Evolutionary conservation across 2,888 invertebrate species (phyloP).

Genomic region (Periphyllus acericola): DNA sequence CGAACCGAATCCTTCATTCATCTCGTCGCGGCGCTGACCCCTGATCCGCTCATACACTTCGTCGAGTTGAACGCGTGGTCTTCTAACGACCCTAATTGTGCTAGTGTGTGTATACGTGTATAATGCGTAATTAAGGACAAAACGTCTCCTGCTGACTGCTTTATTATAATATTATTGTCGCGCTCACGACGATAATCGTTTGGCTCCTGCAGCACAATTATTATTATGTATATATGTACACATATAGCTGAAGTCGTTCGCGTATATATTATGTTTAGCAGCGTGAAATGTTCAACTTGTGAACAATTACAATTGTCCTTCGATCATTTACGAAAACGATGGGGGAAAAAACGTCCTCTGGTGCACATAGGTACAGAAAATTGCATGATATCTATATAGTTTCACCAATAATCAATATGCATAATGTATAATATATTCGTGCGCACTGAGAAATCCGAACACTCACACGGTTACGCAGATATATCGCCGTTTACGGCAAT

Average conservation of each 20-base stretch:
- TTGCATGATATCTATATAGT: too few relatives aligned
- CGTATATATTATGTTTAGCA: background rate
- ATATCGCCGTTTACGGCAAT: too few relatives aligned
- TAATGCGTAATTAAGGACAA: constrained; percentile 2
- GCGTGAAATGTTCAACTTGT: background rate
- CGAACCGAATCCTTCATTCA: background rate
- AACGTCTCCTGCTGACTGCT: constrained; percentile 19
- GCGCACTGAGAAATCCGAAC: too few relatives aligned
- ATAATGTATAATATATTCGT: too few relatives aligned
- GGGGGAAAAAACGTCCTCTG: too few relatives aligned
- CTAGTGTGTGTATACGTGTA: background rate
- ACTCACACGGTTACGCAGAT: too few relatives aligned
- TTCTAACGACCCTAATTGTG: constrained; percentile 34
- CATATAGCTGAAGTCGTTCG: too few relatives aligned
- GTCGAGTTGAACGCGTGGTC: background rate
- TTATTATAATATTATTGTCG: background rate
- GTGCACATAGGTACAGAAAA: too few relatives aligned
- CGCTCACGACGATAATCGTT: background rate
- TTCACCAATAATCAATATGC: too few relatives aligned
- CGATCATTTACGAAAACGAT: background rate
- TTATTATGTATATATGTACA: background rate
- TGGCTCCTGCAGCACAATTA: background rate
- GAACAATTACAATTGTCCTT: background rate
- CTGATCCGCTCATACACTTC: background rate
- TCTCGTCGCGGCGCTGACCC: background rate